A percentile compares a stretch with the other conserved stretches of the same genome.
Evolutionary conservation across 2,113 vertebrate species (phyloP).

Genomic region (Regulus satrapa): DNA sequence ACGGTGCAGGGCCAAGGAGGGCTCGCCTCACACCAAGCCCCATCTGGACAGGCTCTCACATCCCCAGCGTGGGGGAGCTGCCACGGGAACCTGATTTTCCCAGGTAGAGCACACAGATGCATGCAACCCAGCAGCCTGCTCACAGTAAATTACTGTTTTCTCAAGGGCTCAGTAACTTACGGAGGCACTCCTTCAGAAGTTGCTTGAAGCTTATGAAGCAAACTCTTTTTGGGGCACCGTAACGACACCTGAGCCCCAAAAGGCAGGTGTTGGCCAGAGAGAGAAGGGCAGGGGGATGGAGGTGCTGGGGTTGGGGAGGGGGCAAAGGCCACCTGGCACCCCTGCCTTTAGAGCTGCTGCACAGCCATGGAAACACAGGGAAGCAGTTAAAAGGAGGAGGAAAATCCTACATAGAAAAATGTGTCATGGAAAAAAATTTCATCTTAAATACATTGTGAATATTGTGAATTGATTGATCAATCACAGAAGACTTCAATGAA

Average conservation of each 20-base stretch:
- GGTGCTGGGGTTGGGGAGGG: background rate
- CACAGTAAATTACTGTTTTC: slow-evolving; percentile 56
- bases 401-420: background rate
- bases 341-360: background rate
- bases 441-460: background rate
- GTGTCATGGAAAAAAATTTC: background rate
- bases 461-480: background rate
- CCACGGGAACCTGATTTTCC: slow-evolving; percentile 58
- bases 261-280: background rate
- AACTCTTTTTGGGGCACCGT: background rate
- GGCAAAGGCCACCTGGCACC: background rate
- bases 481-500: background rate
- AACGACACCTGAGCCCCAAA: slow-evolving; percentile 11
- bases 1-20: background rate
- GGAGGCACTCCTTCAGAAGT: slow-evolving; percentile 16
- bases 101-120: slow-evolving; percentile 56
- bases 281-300: background rate
- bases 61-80: slow-evolving; percentile 38
- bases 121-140: slow-evolving; percentile 54
- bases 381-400: background rate
- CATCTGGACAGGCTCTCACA: slow-evolving; percentile 36
- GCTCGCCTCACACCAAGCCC: rapidly evolving
- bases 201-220: slow-evolving; percentile 37
- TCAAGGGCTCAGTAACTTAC: slow-evolving; percentile 53
- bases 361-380: background rate